Percentiles rank a stretch among this genome's conserved stretches.
Evolutionary conservation across 2,113 vertebrate species (phyloP).

Genomic region (Litocranius walleri): DNA sequence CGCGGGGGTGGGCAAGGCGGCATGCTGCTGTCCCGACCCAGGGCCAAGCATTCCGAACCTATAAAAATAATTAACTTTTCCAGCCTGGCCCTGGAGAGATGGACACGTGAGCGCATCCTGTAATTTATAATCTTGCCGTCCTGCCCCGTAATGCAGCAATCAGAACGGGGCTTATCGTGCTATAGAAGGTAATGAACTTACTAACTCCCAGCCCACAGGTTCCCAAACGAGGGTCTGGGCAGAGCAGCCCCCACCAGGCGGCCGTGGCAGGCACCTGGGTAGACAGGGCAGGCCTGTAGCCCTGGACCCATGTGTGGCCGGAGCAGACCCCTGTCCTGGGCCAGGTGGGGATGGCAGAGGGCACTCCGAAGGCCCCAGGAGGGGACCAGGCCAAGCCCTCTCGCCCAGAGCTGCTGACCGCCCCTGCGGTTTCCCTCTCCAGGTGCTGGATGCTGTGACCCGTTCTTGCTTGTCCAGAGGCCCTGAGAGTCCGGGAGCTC

Average conservation of each 20-base stretch:
- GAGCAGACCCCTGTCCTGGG: accelerated
- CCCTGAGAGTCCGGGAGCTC: accelerated
- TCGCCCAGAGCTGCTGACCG: accelerated
- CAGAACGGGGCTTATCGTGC: slow-evolving; percentile 75
- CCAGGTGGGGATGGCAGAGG: accelerated
- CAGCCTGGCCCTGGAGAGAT: slow-evolving; percentile 74
- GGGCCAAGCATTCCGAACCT: slow-evolving; percentile 75
- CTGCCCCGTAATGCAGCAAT: slow-evolving; percentile 75
- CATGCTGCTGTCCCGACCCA: neutral
- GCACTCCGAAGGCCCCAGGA: accelerated
- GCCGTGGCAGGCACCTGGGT: accelerated
- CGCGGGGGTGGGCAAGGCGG: neutral
- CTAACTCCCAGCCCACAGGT: slow-evolving; percentile 44
- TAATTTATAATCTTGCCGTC: slow-evolving; percentile 79
- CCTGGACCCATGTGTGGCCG: neutral
- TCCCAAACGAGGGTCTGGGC: accelerated
- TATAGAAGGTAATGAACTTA: slow-evolving; percentile 80
- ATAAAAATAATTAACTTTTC: slow-evolving; percentile 85
- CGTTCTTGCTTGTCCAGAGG: neutral
- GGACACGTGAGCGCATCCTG: slow-evolving; percentile 73
- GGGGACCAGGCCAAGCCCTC: accelerated
- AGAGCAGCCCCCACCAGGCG: accelerated
- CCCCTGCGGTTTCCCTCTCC: neutral
- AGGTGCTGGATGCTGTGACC: accelerated
- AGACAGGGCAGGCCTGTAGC: neutral